Conservation (phyloP, 1,140 invertebrate species). For the Philotrypesis tridentata region DNA sequence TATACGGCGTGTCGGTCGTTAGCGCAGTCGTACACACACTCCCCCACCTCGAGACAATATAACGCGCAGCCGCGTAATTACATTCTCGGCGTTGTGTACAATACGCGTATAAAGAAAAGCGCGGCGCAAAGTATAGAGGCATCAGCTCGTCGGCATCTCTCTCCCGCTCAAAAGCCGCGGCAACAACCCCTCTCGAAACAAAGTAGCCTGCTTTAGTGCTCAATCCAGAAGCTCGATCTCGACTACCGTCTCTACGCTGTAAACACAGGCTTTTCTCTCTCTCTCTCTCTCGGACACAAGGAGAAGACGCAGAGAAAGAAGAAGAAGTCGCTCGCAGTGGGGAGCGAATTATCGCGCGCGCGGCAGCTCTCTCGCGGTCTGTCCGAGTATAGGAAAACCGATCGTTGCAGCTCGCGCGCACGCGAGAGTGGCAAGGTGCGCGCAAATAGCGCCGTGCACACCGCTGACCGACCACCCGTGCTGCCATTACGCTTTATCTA, state of each 20-base stretch:
- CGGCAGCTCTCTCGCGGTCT: too few species aligned
- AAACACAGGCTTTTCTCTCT: slow-evolving; percentile 25
- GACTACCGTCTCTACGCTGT: background rate
- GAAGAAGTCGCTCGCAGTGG: background rate
- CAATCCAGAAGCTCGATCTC: slow-evolving; percentile 8
- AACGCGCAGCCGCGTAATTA: background rate
- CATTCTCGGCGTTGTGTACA: too few species aligned
- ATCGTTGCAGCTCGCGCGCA: slow-evolving; percentile 28
- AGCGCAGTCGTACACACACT: too few species aligned
- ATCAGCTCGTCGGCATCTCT: background rate
- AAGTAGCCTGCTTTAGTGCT: background rate
- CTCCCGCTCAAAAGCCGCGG: background rate
- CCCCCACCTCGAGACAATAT: too few species aligned
- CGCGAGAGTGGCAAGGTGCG: slow-evolving; percentile 31
- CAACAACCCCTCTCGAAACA: background rate
- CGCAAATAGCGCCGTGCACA: slow-evolving; percentile 18
- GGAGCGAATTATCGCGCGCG: background rate
- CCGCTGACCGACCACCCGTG: slow-evolving; percentile 6
- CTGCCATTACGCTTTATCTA: slow-evolving; percentile 29
- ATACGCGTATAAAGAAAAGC: background rate
- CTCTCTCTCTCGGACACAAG: too few species aligned
- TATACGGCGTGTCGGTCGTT: too few species aligned
- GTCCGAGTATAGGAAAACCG: too few species aligned
- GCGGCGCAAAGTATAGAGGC: background rate
- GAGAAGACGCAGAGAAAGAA: too few species aligned